phyloP scores from a whole-genome alignment of 2,113 vertebrate species.

The Serranochromis macrocephalus region DNA sequence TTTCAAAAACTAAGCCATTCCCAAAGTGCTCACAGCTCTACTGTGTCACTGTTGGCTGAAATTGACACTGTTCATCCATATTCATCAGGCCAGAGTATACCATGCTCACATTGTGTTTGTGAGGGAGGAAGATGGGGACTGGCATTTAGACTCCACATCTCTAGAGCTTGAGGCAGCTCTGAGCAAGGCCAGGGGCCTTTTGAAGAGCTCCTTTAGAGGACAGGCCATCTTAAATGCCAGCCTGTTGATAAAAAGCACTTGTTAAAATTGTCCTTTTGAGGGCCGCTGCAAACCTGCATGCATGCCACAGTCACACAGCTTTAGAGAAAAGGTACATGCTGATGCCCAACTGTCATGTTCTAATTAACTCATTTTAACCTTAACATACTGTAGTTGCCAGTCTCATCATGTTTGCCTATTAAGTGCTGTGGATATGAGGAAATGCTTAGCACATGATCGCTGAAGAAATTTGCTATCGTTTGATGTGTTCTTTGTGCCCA shows the following conservation, averaged over 20 bases:
- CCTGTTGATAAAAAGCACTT: slow-evolving; percentile 10
- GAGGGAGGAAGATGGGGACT: slow-evolving; percentile 3
- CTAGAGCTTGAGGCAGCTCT: neutral
- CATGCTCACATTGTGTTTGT: slow-evolving; percentile 5
- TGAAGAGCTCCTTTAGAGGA: neutral
- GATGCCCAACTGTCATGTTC: neutral
- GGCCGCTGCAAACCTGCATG: neutral
- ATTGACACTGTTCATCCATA: neutral
- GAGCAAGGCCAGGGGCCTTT: slow-evolving; percentile 6
- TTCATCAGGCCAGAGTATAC: neutral
- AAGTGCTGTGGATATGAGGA: neutral
- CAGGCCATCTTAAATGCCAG: slow-evolving; percentile 31
- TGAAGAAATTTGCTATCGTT: slow-evolving; percentile 1
- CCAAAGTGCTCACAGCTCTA: neutral
- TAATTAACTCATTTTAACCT: neutral
- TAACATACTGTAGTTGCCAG: neutral
- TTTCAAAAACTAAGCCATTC: neutral
- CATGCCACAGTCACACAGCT: neutral
- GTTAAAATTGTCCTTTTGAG: slow-evolving; percentile 25
- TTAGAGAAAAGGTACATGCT: neutral
- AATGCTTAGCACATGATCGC: neutral
- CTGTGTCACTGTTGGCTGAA: neutral
- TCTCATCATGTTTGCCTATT: neutral
- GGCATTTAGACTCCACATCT: slow-evolving; percentile 26
- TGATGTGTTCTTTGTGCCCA: neutral